Base-by-base conservation (phyloP, 2,888 invertebrate genomes). In the Deilephila elpenor region DNA sequence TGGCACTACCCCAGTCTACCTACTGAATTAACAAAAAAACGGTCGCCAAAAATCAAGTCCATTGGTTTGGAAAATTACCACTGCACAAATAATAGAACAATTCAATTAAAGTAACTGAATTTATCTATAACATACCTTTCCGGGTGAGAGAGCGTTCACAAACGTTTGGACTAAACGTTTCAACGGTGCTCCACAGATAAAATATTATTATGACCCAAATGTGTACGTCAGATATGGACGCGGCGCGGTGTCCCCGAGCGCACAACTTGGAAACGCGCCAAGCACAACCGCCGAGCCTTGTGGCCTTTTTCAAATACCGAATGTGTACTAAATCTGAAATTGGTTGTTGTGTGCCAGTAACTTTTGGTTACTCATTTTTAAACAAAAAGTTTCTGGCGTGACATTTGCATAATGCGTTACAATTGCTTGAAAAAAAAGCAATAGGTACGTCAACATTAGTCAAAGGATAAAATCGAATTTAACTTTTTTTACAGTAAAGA, bases 161-260 rank as follows among this genome's bases (percentile, higher is more conserved):
- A 77, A 78, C 77, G 79, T 80, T 80, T 76, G 78, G 75, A 80
- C 80, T 78, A 80, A 81, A 78, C 79, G 72, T 82, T 83, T 80
- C 80, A 81, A 80, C 82, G 76, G 77, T 76, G 77, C 80, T 78
- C 75, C 77, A 73, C 82, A 81, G 86, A 88, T 87, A 87, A 88
- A 88, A 87, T 87, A 88, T 87, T 84, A 88, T 86, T 89, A 86
- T 87, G 88, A 89, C 88, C 88, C 80, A 87, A 88, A 88, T 89
- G 84, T 82, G 83, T 77, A 83, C 83, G 83, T 86, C 84, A 84
- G 86, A 76, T 78, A 78, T 76, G 75, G 74, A 62, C 71, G 73
- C 79, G 84, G 81, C 83, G 82, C 85, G 80, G 86, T 85, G 86
- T 83, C 82, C 80, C 77, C 78, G 78, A 34, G 59, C 56, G 73